Evolutionary conservation across 2,113 vertebrate genomes (phyloP), one percentile per base, ranked within the genome.

Genomic region (Myiopsitta monachus): DNA sequence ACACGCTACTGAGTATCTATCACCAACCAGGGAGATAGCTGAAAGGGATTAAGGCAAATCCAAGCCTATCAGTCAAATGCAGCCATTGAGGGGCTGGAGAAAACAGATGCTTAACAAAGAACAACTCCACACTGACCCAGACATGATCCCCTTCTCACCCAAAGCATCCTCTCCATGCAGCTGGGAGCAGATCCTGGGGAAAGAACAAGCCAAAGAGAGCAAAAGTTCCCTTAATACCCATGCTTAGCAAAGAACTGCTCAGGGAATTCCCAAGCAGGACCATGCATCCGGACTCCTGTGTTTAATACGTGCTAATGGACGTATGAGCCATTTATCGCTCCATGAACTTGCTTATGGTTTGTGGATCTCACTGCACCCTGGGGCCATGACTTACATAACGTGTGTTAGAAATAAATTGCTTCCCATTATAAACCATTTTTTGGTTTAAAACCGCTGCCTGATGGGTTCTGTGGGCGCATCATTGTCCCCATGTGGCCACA

Each of bases 381-480:
- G 36, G 81, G 76, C 80, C 43, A 94, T 23, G 76, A 49, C 44
- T 61, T 89, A 72, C 54, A 78, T 14, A 64, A 33, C 0, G 5
- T 7, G 12, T 4, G 4, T 59, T 69, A 63, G 62, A 88, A 82
- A 82, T 47, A 59, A 73, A 68, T 54, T 47, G 38, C 54, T 89
- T 74, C 28, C 61, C 18, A 0, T 43, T 59, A 24, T 16, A 36
- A 59, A 23, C 33, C 33, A 23, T 47, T 33, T 8, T 67, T 81
- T 57, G 70, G 38, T 38, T 78, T 54, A 18, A 54, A 85, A 63
- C 38, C 33, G 39, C 44, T 59, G 76, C 28, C 43, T 23, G 49
- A 49, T 49, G 0, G 0, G 9, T 28, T 88, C 39, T n/a, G 12
- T 0, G 17, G 38, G 43, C 31, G 31, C 49, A 49, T 33, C 54